A percentile compares a stretch with the other conserved stretches of the same genome.
phyloP scores from a whole-genome alignment of 2,888 invertebrate genomes.

The Digitonthophagus gazella region DNA sequence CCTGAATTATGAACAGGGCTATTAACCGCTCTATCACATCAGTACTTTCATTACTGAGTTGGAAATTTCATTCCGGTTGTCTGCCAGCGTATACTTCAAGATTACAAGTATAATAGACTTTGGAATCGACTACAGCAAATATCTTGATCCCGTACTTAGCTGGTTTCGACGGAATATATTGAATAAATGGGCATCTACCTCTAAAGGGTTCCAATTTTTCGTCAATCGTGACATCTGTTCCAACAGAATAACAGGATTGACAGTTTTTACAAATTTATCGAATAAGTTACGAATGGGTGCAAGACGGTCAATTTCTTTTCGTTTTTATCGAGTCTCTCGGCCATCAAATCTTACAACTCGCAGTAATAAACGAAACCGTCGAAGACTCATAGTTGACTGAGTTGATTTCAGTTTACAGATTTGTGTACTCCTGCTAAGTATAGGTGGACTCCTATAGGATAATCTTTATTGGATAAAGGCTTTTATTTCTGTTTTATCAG shows the following conservation, averaged over 20 bases:
- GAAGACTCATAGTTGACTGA: conserved; percentile 13
- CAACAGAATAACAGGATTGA: neutral
- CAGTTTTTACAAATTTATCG: conserved; percentile 13
- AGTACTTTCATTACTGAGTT: conserved; percentile 1
- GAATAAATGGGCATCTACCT: conserved; percentile 36
- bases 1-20: conserved; percentile 12
- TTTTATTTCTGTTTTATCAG: conserved; percentile 8
- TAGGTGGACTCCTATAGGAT: no score
- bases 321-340: conserved; percentile 17
- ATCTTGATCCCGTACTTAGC: conserved; percentile 10
- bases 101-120: conserved; percentile 35
- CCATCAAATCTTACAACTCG: conserved; percentile 10
- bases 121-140: conserved; percentile 34
- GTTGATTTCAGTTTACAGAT: conserved; percentile 5
- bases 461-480: no score
- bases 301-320: conserved; percentile 11
- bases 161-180: conserved; percentile 39
- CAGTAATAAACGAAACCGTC: conserved; percentile 3
- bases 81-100: conserved; percentile 13
- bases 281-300: conserved; percentile 18
- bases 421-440: conserved; percentile 18
- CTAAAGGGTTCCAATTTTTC: conserved; percentile 14
- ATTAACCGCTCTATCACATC: conserved; percentile 17
- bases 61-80: conserved; percentile 15
- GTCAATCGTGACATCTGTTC: conserved; percentile 7